Evolutionary conservation across 2,113 vertebrate species (phyloP).

Genomic region (Crotalus horridus): DNA sequence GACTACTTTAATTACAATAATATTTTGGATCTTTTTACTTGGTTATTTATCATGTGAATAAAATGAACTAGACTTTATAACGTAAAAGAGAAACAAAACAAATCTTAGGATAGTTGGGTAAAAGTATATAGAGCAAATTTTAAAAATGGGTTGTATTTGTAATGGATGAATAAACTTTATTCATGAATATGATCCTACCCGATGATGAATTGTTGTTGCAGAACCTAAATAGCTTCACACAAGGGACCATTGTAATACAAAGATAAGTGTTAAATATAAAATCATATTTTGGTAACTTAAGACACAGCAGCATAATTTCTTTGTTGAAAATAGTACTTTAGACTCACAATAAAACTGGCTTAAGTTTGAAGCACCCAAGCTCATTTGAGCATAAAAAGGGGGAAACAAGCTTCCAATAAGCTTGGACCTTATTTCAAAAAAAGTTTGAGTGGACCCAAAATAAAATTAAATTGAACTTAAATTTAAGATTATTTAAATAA

Average conservation of each 20-base stretch:
- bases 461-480: background rate
- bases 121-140: background rate
- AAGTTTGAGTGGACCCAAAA: background rate
- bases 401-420: background rate
- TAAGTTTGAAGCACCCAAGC: background rate
- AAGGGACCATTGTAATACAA: background rate
- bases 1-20: background rate
- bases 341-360: background rate
- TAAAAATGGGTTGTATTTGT: background rate
- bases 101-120: background rate
- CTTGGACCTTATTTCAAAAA: background rate
- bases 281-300: background rate
- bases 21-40: background rate
- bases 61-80: background rate
- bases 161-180: background rate
- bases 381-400: background rate
- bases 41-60: background rate
- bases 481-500: background rate
- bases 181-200: background rate
- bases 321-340: background rate
- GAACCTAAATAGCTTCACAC: background rate
- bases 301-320: background rate
- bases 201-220: background rate
- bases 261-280: background rate
- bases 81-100: background rate